Base-by-base conservation (phyloP, 35 echinoderm and acorn worm species). In the Ptychodera flava region DNA sequence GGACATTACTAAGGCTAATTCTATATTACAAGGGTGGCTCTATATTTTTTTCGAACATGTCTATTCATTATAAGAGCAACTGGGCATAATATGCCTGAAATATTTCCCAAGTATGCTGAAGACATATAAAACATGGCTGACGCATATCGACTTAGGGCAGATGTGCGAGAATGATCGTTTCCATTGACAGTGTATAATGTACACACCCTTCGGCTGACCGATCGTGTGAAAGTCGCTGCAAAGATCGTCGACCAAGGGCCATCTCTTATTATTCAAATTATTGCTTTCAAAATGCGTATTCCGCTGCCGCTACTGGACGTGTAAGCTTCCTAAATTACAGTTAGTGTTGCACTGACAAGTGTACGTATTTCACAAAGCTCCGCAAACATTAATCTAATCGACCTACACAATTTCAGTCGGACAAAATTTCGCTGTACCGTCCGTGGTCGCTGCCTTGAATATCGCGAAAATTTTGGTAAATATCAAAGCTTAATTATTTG, bases 91-190 rank as follows among this genome's bases (percentile, higher is more conserved):
- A 64, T 64, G 45, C 6, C 22, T 6, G 22, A 64, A 64, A 64
- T 64, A 64, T 64, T 64, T 64, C 45, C 45, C 45, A 64, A 64
- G 45, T 64, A 64, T 64, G 45, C 22, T 64, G 45, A 64, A 64
- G 45, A 64, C 45, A 64, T 64, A 64, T 64, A 64, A 64, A 64
- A 64, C 45, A 64, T 64, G 45, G 45, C 45, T 64, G 45, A 64
- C 45, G 22, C 45, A 22, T 64, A 64, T 64, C 45, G 45, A 22
- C 45, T 64, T 64, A 64, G 45, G 45, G 45, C 45, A 64, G 45
- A 64, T 64, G 45, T 64, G 22, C n/a, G n/a, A n/a, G n/a, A n/a
- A n/a, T n/a, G n/a, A n/a, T n/a, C n/a, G n/a, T n/a, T n/a, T n/a
- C n/a, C n/a, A 64, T 22, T 64, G 45, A 64, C 45, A 64, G 45